These are phyloP conservation scores for Eonycteris spelaea DNA, from an alignment of 2,113 vertebrate species.

Conservation along the genomic window DNA sequence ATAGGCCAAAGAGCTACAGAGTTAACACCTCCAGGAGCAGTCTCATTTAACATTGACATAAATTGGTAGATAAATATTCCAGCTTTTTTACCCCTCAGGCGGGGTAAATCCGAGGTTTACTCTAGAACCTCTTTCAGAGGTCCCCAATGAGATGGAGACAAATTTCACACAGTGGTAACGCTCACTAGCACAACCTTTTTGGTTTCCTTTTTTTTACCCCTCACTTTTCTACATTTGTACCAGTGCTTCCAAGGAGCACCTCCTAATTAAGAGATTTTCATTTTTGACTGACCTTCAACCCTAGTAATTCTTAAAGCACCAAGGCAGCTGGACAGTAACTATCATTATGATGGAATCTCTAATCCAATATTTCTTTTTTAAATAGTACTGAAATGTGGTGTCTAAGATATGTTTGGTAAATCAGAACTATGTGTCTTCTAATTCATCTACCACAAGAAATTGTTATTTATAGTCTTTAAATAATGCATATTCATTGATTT, in stretches of 20 bases:
- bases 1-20: neutral
- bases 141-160: fast-evolving
- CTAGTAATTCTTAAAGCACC: neutral
- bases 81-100: neutral
- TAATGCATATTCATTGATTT: neutral
- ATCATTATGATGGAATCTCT: neutral
- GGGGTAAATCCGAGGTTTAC: neutral
- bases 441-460: neutral
- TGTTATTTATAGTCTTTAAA: neutral
- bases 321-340: neutral
- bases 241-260: neutral
- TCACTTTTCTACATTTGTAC: neutral
- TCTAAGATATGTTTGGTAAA: neutral
- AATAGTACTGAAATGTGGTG: neutral
- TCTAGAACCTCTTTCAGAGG: neutral
- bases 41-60: neutral
- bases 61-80: neutral
- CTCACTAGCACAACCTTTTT: neutral
- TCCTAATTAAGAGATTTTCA: neutral
- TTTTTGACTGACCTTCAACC: neutral
- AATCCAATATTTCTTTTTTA: neutral
- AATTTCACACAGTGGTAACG: neutral
- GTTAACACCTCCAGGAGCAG: neutral
- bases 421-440: neutral
- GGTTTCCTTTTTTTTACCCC: neutral